Base-by-base conservation (phyloP, 2,113 vertebrate genomes). In the Lasiurus borealis region DNA sequence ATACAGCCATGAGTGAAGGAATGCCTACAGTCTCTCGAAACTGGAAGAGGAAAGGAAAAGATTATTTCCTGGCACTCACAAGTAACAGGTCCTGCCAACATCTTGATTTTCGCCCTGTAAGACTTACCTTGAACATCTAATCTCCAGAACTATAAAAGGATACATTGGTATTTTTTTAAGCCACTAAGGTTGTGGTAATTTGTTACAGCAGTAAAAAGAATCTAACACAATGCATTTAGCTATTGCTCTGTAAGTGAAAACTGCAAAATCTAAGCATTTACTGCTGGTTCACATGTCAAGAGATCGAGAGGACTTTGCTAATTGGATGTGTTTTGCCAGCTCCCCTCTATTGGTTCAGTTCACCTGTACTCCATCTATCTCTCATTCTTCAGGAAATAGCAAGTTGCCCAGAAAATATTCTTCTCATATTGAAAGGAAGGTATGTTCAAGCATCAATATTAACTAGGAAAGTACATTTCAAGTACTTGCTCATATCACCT, bases 301-400 rank as follows among this genome's bases (percentile, higher is more conserved):
- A 80, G 36, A 6, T 88, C 31, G 14, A 16, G 66, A 85, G 40
- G 6, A 31, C 15, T 88, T 34, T 94, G 40, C 68, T 77, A 25
- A 40, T 81, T 93, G 16, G 16, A 27, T 77, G 15, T 69, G n/a
- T 87, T 93, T 36, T 90, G 23, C 23, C 66, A 57, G 8, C 21
- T 84, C 29, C 46, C 19, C 83, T 64, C 14, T 93, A 15, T 85
- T 62, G 48, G 15, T 96, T 91, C 29, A 52, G 29, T 90, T 92
- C 12, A 91, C 31, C 34, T 93, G 52, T 93, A 62, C 13, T 88
- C 57, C 44, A 52, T 77, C 1, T 9, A 71, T 78, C 14, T 87
- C 31, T 85, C 44, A 46, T 90, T 94, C 36, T 81, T 90, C 29
- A 73, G n/a, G 50, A 90, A 96, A 93, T 57, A 93, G 10, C 3